These are phyloP conservation scores for Xerus inauris DNA, from an alignment of 2,113 vertebrate species.

Conservation along the genomic window DNA sequence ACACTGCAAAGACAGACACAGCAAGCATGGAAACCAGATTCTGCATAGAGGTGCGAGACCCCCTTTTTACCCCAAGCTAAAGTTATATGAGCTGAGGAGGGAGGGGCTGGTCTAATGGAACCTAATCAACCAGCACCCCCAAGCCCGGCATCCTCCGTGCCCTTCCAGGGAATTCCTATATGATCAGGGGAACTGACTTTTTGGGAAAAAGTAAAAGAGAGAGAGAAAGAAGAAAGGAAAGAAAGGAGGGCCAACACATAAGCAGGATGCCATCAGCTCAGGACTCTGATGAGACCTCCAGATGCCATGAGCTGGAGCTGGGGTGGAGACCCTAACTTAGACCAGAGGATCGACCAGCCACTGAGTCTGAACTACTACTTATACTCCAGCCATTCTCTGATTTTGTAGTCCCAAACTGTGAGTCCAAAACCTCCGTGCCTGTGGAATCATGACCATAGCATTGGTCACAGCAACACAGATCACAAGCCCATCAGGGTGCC, in stretches of 20 bases:
- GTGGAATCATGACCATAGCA: rapidly evolving
- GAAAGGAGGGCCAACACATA: no score
- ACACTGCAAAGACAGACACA: no score
- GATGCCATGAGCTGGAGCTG: rapidly evolving
- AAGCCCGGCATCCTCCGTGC: rapidly evolving
- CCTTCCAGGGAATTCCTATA: rapidly evolving
- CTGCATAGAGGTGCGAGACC: background rate
- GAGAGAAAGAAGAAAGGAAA: no score
- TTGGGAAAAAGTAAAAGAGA: rapidly evolving
- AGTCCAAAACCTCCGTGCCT: background rate
- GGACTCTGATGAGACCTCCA: background rate
- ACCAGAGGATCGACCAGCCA: rapidly evolving
- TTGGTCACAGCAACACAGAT: background rate
- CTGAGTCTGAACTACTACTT: rapidly evolving
- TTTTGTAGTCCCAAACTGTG: background rate
- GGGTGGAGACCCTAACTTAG: rapidly evolving
- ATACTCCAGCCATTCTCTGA: background rate
- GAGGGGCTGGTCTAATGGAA: rapidly evolving
- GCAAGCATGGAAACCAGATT: background rate
- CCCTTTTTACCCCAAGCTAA: no score
- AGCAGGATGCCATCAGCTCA: rapidly evolving
- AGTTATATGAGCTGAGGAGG: rapidly evolving
- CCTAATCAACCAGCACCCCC: no score
- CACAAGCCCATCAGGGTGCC: rapidly evolving
- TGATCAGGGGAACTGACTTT: background rate